These are phyloP conservation scores for Acanthococcus lagerstroemiae DNA, from an alignment of 2,888 invertebrate species.

Conservation along the genomic window DNA sequence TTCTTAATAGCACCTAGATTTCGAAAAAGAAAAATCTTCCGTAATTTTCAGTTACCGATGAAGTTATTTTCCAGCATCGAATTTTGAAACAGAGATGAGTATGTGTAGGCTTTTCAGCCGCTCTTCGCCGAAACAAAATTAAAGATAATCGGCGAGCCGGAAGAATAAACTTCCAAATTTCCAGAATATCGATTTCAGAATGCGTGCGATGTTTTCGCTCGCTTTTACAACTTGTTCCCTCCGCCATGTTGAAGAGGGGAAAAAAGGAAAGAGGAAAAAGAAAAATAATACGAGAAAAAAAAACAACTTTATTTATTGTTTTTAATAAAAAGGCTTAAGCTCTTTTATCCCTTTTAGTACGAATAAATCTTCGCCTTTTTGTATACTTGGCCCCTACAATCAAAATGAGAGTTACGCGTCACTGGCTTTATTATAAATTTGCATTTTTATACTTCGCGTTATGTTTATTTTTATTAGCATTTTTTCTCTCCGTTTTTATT, in stretches of 20 bases:
- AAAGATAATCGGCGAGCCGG: too few species aligned
- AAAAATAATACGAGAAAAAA: neutral
- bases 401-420: neutral
- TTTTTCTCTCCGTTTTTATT: neutral
- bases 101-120: too few species aligned
- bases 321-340: slow-evolving; percentile 12
- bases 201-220: too few species aligned
- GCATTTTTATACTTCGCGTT: neutral
- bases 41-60: too few species aligned
- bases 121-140: too few species aligned
- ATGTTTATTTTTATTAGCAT: neutral
- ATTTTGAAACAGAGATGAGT: too few species aligned
- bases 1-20: too few species aligned
- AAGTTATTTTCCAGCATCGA: too few species aligned
- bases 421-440: neutral
- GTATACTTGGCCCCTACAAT: neutral
- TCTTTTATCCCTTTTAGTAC: slow-evolving; percentile 5
- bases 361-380: slow-evolving; percentile 6
- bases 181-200: too few species aligned
- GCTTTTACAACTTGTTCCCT: too few species aligned
- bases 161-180: too few species aligned
- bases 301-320: slow-evolving; percentile 6
- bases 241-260: neutral
- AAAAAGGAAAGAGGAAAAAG: neutral
- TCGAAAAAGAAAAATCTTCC: too few species aligned